phyloP scores from a whole-genome alignment of 2,888 invertebrate species.

The Glomeris marginata region DNA sequence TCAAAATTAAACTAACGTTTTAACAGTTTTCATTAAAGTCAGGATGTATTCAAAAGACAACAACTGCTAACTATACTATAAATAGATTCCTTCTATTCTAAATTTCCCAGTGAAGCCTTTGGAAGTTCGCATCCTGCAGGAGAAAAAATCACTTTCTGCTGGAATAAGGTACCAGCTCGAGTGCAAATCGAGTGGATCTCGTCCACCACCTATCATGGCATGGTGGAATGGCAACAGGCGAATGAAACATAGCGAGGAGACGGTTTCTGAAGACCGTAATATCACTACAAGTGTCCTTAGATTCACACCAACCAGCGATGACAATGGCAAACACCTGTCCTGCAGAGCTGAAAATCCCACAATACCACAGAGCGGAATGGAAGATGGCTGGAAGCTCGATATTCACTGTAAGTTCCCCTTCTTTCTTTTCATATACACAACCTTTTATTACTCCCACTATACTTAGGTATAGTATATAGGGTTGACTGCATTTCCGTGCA shows the following conservation, averaged over 20 bases:
- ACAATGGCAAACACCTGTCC: slow-evolving; percentile 21
- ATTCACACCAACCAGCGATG: slow-evolving; percentile 19
- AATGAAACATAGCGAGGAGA: slow-evolving; percentile 13
- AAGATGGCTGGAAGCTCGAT: slow-evolving; percentile 21
- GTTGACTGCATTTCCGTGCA: too few species aligned
- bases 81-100: slow-evolving; percentile 20
- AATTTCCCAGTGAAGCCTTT: slow-evolving; percentile 23
- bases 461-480: too few species aligned
- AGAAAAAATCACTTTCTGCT: slow-evolving; percentile 22
- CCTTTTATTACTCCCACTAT: background rate
- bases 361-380: slow-evolving; percentile 20
- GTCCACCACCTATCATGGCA: slow-evolving; percentile 23
- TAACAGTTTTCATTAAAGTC: too few species aligned
- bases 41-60: too few species aligned
- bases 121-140: slow-evolving; percentile 21
- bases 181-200: slow-evolving; percentile 24
- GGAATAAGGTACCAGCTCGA: slow-evolving; percentile 21
- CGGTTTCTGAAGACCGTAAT: slow-evolving; percentile 18
- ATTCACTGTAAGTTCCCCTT: slow-evolving; percentile 20
- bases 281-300: slow-evolving; percentile 20
- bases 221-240: slow-evolving; percentile 24
- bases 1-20: too few species aligned
- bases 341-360: slow-evolving; percentile 22
- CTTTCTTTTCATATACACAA: background rate
- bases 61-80: too few species aligned